Base-by-base conservation (phyloP, 1,140 invertebrate species). In the Cherax destructor region DNA sequence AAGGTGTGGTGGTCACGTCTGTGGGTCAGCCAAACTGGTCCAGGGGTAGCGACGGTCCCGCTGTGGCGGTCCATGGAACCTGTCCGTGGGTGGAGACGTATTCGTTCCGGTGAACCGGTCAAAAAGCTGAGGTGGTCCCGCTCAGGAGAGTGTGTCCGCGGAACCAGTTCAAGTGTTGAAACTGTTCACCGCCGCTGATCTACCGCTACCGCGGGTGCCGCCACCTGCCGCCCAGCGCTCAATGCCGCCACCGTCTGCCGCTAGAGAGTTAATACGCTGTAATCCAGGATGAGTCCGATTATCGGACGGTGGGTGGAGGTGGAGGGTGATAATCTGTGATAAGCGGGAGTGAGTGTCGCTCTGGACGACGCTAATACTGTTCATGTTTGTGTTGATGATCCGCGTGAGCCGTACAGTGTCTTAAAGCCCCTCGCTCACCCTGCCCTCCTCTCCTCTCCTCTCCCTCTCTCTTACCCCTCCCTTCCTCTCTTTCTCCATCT, bases 281-380 rank as follows among this genome's bases (percentile, higher is more conserved):
- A 81, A 81, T 81, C 79, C 50, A 18, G 79, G 79, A 81, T 81
- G 79, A 81, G 79, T 81, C 79, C 79, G 79, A 59, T 81, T 81
- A 81, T 59, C 11, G 47, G 49, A 21, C 50, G 79, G 41, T 13
- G 50, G 18, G 50, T 13, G 56, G 79, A 59, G 79, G 50, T 13
- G 41, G 50, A 16, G 7, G 79, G 50, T 21, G 79, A 81, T 81
- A 81, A 81, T 81, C 79, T 21, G 50, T 52, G 50, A n/a, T 81
- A 81, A 81, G 52, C 56, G 56, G 50, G n/a, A 9, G 3, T 21
- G 18, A 13, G 49, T 16, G 79, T 7, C 50, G n/a, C 79, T 11
- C 0, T 7, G 41, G 41, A 13, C 50, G n/a, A 13, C 47, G 30
- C 79, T 81, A 59, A 81, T 81, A 9, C 79, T 59, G 56, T n/a